phyloP scores from a whole-genome alignment of 2,797 vertebrate species.

The Petrocephalus sullivani region DNA sequence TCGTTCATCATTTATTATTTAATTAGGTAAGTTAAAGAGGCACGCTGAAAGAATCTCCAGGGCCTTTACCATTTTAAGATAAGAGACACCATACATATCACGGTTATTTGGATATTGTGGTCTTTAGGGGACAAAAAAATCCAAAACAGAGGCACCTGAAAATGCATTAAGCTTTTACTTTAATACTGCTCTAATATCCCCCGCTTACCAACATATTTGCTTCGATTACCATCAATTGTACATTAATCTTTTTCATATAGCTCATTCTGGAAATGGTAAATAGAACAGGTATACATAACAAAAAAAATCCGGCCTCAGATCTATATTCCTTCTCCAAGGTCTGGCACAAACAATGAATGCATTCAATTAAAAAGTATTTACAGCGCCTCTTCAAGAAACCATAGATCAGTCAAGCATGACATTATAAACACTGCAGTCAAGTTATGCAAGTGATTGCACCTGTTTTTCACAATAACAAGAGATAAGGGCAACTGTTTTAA shows the following conservation, averaged over 20 bases:
- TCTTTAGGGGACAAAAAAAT: not conserved
- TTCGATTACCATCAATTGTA: not conserved
- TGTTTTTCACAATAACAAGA: not conserved
- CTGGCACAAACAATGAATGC: not conserved
- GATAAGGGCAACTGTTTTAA: not conserved
- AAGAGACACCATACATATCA: not conserved
- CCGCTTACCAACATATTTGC: not conserved
- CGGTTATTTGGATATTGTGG: not conserved
- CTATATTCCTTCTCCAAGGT: not conserved
- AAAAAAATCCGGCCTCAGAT: not conserved
- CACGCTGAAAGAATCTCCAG: not conserved
- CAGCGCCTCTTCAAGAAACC: not conserved
- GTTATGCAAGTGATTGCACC: not conserved
- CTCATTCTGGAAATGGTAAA: not conserved
- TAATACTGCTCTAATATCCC: not conserved
- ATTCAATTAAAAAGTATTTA: not conserved
- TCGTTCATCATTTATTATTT: conserved; percentile 1
- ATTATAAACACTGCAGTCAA: not conserved
- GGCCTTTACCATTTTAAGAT: not conserved
- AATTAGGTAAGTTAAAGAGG: not conserved
- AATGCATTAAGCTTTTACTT: not conserved
- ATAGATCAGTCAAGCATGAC: not conserved
- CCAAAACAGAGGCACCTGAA: not conserved
- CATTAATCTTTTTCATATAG: not conserved
- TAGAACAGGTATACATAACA: not conserved